A percentile compares a stretch with the other conserved stretches of the same genome.
These are phyloP conservation scores for Drosophila albomicans DNA, from an alignment of 1,140 invertebrate species.

Conservation along the genomic window DNA sequence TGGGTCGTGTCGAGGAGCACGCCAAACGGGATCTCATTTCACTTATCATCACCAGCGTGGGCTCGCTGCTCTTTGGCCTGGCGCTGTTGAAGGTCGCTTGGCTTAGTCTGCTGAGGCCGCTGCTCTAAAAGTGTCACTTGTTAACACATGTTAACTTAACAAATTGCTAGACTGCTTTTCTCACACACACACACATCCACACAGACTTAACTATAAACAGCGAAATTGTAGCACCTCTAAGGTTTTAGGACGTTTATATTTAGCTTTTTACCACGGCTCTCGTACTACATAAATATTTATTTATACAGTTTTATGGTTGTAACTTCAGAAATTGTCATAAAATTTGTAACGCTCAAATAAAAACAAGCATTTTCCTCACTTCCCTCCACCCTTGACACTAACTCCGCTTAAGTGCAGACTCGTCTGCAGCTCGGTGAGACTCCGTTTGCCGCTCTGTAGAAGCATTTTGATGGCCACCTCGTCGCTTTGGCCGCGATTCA, in stretches of 20 bases:
- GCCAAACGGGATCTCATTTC: conserved; percentile 85
- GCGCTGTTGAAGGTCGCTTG: conserved; percentile 78
- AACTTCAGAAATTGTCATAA: conserved; percentile 16
- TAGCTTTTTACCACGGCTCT: conserved; percentile 46
- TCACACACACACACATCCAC: conserved; percentile 38
- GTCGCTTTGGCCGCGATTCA: conserved; percentile 89
- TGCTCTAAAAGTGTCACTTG: conserved; percentile 48
- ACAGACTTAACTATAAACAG: conserved; percentile 46
- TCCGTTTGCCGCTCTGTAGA: conserved; percentile 89
- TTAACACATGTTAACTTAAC: conserved; percentile 42
- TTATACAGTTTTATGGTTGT: conserved; percentile 40
- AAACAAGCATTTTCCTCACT: conserved; percentile 49
- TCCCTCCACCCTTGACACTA: conserved; percentile 21
- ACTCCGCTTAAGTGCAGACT: conserved; percentile 87
- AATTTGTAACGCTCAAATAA: conserved; percentile 73
- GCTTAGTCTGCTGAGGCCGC: conserved; percentile 67
- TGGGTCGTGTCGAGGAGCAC: conserved; percentile 84
- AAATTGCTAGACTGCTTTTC: conserved; percentile 71
- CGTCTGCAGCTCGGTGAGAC: conserved; percentile 88
- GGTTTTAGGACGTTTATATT: conserved; percentile 66
- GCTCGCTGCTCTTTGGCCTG: conserved; percentile 85
- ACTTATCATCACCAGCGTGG: conserved; percentile 86
- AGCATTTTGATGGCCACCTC: conserved; percentile 90
- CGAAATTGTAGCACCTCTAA: conserved; percentile 75
- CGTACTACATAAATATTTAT: conserved; percentile 49